Percentiles rank a stretch among this genome's conserved stretches.
Conservation (phyloP, 2,888 invertebrate genomes). For the Andrena bicolor region DNA sequence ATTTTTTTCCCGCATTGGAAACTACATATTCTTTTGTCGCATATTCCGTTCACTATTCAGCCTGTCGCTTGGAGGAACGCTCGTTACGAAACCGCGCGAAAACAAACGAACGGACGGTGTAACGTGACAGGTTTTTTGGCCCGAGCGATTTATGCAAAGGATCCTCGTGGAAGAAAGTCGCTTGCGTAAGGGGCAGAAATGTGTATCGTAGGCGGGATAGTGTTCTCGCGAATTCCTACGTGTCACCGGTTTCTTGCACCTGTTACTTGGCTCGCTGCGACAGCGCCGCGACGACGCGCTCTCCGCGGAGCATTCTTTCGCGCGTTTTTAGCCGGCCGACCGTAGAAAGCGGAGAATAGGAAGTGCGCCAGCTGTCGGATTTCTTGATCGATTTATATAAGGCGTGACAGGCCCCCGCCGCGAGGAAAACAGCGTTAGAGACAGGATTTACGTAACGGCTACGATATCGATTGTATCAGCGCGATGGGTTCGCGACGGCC, state of each 20-base stretch:
- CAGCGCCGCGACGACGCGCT: slow-evolving; percentile 24
- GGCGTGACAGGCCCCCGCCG: slow-evolving; percentile 3
- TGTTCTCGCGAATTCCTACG: neutral
- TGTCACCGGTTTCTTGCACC: slow-evolving; percentile 14
- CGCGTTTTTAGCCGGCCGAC: slow-evolving; percentile 31
- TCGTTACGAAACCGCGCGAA: slow-evolving; percentile 10
- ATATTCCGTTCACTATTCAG: no score
- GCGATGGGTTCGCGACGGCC: neutral
- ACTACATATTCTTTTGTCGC: neutral
- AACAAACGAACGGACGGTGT: neutral
- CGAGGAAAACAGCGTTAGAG: slow-evolving; percentile 16
- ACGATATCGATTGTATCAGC: slow-evolving; percentile 40
- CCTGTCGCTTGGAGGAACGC: neutral
- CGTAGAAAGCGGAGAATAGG: slow-evolving; percentile 46
- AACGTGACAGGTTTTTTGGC: slow-evolving; percentile 6
- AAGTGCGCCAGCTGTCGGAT: slow-evolving; percentile 22
- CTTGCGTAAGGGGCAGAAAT: neutral
- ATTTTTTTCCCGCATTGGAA: neutral
- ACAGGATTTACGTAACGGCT: slow-evolving; percentile 41
- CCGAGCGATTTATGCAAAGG: slow-evolving; percentile 31
- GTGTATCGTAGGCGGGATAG: neutral
- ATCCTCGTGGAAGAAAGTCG: neutral
- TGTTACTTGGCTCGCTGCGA: neutral
- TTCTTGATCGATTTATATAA: slow-evolving; percentile 49
- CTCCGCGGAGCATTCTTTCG: slow-evolving; percentile 30